phyloP scores from a whole-genome alignment of 2,113 vertebrate genomes.

The Siniperca knerii region DNA sequence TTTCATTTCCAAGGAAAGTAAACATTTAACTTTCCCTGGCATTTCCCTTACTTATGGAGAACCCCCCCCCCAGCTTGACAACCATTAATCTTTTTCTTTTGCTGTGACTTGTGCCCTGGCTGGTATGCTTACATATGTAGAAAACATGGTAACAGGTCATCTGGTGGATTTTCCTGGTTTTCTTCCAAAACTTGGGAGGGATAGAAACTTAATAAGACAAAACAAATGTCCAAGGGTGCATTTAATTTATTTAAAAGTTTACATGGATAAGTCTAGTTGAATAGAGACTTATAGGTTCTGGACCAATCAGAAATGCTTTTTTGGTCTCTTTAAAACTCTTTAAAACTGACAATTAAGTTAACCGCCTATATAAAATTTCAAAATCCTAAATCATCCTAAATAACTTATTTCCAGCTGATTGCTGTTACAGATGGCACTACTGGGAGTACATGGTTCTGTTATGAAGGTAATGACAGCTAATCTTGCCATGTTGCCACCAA shows the following conservation, averaged over 20 bases:
- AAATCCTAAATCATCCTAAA: not conserved
- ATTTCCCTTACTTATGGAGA: not conserved
- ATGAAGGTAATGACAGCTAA: not conserved
- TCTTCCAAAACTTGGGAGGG: too few species aligned
- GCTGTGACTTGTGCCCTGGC: not conserved
- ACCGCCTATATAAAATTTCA: not conserved
- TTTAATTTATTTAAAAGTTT: too few species aligned
- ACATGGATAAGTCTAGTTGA: too few species aligned
- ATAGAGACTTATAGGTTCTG: not conserved
- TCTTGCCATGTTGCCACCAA: conserved; percentile 9
- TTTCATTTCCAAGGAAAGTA: too few species aligned
- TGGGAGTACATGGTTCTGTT: too few species aligned
- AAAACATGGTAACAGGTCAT: not conserved
- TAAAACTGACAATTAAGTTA: not conserved
- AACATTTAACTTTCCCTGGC: not conserved
- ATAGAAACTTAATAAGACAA: too few species aligned
- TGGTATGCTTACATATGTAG: not conserved
- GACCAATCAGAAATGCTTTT: not conserved
- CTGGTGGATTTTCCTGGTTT: not conserved
- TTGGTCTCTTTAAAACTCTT: too few species aligned
- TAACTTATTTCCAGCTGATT: not conserved
- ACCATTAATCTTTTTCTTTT: not conserved
- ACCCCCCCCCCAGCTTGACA: not conserved
- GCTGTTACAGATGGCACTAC: not conserved
- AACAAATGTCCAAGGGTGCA: too few species aligned